Conservation (phyloP, 2,113 vertebrate genomes). For the Sarotherodon lohbergeri region DNA sequence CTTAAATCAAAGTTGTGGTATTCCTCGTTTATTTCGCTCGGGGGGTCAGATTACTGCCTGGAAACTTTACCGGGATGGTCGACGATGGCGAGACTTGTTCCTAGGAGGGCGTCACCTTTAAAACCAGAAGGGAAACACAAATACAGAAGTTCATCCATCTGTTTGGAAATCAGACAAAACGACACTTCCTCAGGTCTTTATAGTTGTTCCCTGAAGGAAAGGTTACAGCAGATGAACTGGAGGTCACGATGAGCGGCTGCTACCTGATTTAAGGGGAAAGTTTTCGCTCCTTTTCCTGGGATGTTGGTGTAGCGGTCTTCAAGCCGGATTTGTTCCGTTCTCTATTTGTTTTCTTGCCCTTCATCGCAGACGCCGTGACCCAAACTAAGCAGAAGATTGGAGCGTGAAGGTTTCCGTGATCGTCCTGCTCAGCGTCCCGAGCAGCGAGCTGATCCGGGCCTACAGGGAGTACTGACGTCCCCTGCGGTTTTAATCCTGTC, state of each 20-base stretch:
- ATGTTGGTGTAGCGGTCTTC: fast-evolving
- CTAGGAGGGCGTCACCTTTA: not conserved
- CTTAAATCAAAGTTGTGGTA: not conserved
- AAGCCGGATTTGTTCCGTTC: not conserved
- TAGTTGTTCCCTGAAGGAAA: not conserved
- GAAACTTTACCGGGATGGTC: not conserved
- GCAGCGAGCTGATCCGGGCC: not conserved
- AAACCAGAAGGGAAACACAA: not conserved
- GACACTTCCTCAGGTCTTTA: not conserved
- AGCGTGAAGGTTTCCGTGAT: not conserved
- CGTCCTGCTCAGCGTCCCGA: not conserved
- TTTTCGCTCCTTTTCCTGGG: not conserved
- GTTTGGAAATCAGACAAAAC: not conserved
- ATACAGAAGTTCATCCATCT: not conserved
- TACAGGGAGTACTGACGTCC: not conserved
- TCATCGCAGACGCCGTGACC: not conserved
- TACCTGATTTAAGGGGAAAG: not conserved
- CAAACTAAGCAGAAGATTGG: not conserved
- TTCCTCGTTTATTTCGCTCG: not conserved
- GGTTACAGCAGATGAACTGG: fast-evolving
- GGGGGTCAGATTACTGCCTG: not conserved
- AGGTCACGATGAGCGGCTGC: not conserved
- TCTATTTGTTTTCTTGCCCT: not conserved
- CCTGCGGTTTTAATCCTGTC: not conserved
- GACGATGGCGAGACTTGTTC: not conserved